Base-by-base conservation (phyloP, 2,797 vertebrate species). In the Mormyrops boulengeri region DNA sequence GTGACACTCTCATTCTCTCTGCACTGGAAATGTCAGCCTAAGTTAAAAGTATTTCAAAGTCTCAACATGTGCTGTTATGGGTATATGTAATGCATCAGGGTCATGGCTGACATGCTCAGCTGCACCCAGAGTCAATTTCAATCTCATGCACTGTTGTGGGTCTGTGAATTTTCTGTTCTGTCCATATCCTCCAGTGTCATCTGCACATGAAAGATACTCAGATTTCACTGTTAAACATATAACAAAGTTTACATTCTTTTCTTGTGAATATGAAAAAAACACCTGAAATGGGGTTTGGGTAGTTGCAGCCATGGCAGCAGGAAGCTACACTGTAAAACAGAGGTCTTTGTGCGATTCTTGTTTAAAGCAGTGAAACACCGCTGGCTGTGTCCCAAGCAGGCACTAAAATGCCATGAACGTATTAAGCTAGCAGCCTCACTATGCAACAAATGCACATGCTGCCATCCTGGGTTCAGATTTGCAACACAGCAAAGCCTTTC, bases 171-270 rank as follows among this genome's bases (percentile, higher is more conserved):
- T 80, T 17, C 41, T n/a, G 19, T 82, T 22, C 41, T 44, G 77
- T 47, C 14, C 41, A 47, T 47, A 47, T 22, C 7, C 77, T 19
- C 17, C 77, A 19, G 73, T 38, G 38, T 17, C 38, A 6, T 44
- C 73, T n/a, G 41, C 77, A 82, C 77, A 47, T 44, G 17, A 80
- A 19, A 17, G 30, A 34, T 73, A 14, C 12, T 47, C 17, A 82
- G 7, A 82, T 98, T 97, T 96, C 96, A 98, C 96, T 97, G 96
- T 97, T 97, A 98, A 97, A 97, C 97, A 97, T 98, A 97, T 98
- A 98, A 98, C 97, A 97, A 97, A 97, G 94, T 85, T 19, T 53
- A 85, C 82, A 85, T 34, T 55, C 49, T 85, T 85, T 34, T 86
- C 49, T 50, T 50, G 12, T 85, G 26, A 85, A 85, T 85, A 85